These are phyloP conservation scores for Tachypleus tridentatus DNA, from an alignment of 1,140 invertebrate species.

Conservation along the genomic window DNA sequence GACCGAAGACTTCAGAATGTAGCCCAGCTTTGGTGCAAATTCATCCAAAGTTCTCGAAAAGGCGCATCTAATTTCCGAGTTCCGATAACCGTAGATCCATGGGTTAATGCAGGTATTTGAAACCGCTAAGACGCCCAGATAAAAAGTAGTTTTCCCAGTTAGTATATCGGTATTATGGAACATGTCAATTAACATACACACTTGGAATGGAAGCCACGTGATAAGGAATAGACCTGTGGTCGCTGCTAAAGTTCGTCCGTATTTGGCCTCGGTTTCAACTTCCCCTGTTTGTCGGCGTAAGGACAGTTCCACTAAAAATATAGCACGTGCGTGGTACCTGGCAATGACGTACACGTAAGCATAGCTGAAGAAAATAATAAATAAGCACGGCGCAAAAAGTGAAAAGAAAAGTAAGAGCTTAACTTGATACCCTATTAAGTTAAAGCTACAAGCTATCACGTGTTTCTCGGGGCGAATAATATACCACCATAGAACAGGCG, in stretches of 20 bases:
- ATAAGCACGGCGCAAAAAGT: constrained; percentile 42
- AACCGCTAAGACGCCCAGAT: constrained; percentile 43
- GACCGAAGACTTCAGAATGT: constrained; percentile 17
- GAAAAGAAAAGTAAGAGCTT: constrained; percentile 17
- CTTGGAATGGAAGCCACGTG: constrained; percentile 52
- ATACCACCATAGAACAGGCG: constrained; percentile 41
- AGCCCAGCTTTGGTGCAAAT: constrained; percentile 26
- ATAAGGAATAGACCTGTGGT: constrained; percentile 48
- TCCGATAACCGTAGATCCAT: constrained; percentile 54
- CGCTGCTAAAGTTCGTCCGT: constrained; percentile 48
- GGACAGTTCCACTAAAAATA: constrained; percentile 49
- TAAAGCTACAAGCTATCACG: constrained; percentile 13
- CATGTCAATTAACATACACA: constrained; percentile 38
- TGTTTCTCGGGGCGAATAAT: constrained; percentile 3
- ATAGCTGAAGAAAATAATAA: constrained; percentile 48
- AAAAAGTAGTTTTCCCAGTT: constrained; percentile 40
- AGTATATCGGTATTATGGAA: constrained; percentile 24
- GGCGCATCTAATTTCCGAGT: constrained; percentile 47
- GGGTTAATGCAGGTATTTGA: constrained; percentile 49
- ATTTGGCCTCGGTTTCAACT: constrained; percentile 34
- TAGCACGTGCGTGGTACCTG: constrained; percentile 48
- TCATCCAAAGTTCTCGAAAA: constrained; percentile 44
- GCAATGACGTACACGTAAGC: constrained; percentile 52
- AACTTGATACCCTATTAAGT: constrained; percentile 9
- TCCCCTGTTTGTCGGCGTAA: constrained; percentile 32